These are phyloP conservation scores for Cerceris rybyensis DNA, from an alignment of 2,888 invertebrate genomes.

Conservation along the genomic window DNA sequence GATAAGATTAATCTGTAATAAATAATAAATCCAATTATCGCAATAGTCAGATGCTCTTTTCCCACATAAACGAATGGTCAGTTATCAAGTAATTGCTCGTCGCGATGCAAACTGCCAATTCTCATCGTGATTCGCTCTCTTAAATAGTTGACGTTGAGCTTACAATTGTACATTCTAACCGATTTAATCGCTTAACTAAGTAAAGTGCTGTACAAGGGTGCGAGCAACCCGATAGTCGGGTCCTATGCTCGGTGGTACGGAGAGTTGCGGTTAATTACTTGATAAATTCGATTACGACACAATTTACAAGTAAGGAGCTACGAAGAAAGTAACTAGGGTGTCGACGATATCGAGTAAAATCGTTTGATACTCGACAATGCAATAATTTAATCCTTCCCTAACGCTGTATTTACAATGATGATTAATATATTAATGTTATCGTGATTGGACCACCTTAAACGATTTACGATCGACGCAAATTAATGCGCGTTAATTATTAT, in stretches of 20 bases:
- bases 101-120: too few species aligned
- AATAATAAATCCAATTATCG: too few species aligned
- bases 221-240: slow-evolving; percentile 4
- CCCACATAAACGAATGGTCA: too few species aligned
- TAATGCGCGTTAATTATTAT: slow-evolving; percentile 6
- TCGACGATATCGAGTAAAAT: not conserved
- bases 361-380: not conserved
- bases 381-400: slow-evolving; percentile 27
- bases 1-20: too few species aligned
- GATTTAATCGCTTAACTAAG: slow-evolving; percentile 32
- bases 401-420: not conserved
- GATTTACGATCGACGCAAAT: slow-evolving; percentile 10
- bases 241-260: slow-evolving; percentile 5
- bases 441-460: slow-evolving; percentile 32
- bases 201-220: slow-evolving; percentile 35
- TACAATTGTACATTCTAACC: slow-evolving; percentile 16
- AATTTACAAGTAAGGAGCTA: not conserved
- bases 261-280: not conserved
- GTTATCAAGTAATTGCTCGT: too few species aligned
- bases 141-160: not conserved
- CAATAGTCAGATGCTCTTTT: too few species aligned
- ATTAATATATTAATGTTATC: slow-evolving; percentile 2
- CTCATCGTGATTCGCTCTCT: too few species aligned
- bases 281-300: not conserved
- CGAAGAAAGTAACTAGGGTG: not conserved